Conservation (phyloP, 2,113 vertebrate genomes). For the Brachyistius frenatus region DNA sequence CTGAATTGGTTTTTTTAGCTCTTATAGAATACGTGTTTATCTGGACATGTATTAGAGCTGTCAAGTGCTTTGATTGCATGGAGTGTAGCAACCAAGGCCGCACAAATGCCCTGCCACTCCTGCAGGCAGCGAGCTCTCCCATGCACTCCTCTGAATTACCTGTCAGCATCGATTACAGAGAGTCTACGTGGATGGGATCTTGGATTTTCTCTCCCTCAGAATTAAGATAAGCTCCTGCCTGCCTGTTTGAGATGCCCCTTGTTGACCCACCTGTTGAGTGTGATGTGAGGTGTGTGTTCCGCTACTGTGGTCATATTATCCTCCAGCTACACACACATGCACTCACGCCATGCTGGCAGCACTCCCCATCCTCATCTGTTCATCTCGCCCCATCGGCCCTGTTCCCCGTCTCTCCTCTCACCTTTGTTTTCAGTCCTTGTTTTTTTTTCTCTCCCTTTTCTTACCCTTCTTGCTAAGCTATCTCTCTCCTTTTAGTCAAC, state of each 20-base stretch:
- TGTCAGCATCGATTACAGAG: slow-evolving; percentile 86
- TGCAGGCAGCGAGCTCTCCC: slow-evolving; percentile 73
- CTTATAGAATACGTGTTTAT: slow-evolving; percentile 65
- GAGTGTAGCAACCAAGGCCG: slow-evolving; percentile 51
- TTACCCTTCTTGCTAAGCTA: slow-evolving; percentile 55
- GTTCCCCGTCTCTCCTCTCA: slow-evolving; percentile 56
- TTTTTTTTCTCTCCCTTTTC: slow-evolving; percentile 47
- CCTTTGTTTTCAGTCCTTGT: slow-evolving; percentile 67
- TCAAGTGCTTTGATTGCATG: slow-evolving; percentile 74
- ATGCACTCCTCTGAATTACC: slow-evolving; percentile 81
- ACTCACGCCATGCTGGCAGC: slow-evolving; percentile 46
- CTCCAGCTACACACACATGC: slow-evolving; percentile 34
- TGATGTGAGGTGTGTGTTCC: slow-evolving; percentile 62
- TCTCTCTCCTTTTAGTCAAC: slow-evolving; percentile 68
- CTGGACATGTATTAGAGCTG: slow-evolving; percentile 52
- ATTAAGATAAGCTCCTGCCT: slow-evolving; percentile 86
- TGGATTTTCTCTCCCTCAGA: slow-evolving; percentile 84
- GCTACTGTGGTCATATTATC: slow-evolving; percentile 59
- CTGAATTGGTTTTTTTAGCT: slow-evolving; percentile 56
- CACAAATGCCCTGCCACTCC: slow-evolving; percentile 56
- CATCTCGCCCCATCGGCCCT: slow-evolving; percentile 49
- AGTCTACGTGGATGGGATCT: slow-evolving; percentile 81
- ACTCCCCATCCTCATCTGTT: slow-evolving; percentile 66
- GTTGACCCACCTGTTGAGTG: slow-evolving; percentile 80
- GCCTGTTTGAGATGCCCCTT: slow-evolving; percentile 78